These are phyloP conservation scores for Erebia ligea DNA, from an alignment of 2,888 invertebrate species.

Conservation along the genomic window DNA sequence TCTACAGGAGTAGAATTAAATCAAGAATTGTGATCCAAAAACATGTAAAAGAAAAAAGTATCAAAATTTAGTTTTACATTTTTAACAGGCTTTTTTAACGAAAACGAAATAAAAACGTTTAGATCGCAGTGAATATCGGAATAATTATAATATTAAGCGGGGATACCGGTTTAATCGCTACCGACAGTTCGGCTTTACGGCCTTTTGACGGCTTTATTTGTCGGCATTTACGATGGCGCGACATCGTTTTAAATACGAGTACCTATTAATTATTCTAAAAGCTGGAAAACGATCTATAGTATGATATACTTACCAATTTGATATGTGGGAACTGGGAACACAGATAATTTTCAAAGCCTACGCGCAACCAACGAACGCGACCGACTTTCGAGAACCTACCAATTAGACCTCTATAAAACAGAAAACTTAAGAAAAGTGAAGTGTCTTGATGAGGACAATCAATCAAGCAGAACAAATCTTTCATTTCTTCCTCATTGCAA, in stretches of 20 bases:
- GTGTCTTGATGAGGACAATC: no score
- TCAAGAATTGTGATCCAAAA: not conserved
- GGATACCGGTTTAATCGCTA: conserved; percentile 36
- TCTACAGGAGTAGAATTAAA: not conserved
- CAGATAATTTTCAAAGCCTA: no score
- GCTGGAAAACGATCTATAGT: not conserved
- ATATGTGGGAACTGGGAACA: not conserved
- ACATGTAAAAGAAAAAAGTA: not conserved
- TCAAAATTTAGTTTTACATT: conserved; percentile 6
- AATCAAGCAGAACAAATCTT: no score
- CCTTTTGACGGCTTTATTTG: conserved; percentile 46
- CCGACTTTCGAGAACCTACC: no score
- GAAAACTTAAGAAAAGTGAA: no score
- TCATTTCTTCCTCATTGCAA: no score
- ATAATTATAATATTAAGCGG: conserved; percentile 35
- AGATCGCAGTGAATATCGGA: conserved; percentile 25
- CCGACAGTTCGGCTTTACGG: conserved; percentile 39
- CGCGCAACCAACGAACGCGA: no score
- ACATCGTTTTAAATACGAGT: conserved; percentile 25
- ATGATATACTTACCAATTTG: not conserved
- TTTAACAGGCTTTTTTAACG: conserved; percentile 25
- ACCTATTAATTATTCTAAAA: not conserved
- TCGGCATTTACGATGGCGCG: conserved; percentile 40
- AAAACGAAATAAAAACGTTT: conserved; percentile 9
- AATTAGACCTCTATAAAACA: no score